phyloP scores from a whole-genome alignment of 2,888 invertebrate species.

The Napeogenes sylphis region DNA sequence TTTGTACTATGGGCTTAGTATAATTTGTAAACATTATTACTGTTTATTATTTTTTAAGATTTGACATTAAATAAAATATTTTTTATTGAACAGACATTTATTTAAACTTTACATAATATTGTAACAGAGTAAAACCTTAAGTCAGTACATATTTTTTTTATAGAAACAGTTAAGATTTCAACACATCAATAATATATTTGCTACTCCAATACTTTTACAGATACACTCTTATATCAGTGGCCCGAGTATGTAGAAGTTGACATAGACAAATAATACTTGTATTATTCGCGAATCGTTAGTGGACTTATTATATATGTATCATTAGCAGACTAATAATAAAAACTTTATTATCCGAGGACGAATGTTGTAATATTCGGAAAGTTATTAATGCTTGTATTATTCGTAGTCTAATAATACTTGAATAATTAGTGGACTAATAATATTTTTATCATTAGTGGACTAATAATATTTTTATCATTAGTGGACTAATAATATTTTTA shows the following conservation, averaged over 20 bases:
- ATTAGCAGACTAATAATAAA: neutral
- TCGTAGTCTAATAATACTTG: too few relatives aligned
- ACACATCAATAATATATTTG: constrained; percentile 7
- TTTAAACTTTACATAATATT: constrained; percentile 70
- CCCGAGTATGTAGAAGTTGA: too few relatives aligned
- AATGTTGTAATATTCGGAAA: too few relatives aligned
- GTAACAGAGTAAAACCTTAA: constrained; percentile 57
- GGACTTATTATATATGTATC: neutral
- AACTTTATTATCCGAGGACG: too few relatives aligned
- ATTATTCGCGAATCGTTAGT: too few relatives aligned
- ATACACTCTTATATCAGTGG: constrained; percentile 5
- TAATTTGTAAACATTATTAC: constrained; percentile 2
- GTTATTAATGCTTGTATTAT: too few relatives aligned
- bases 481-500: too few relatives aligned
- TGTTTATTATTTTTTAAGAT: constrained; percentile 25
- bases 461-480: too few relatives aligned
- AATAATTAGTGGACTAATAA: too few relatives aligned
- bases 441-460: too few relatives aligned
- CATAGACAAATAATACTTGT: too few relatives aligned
- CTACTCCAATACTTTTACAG: constrained; percentile 1
- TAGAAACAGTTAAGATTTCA: constrained; percentile 39
- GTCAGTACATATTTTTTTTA: constrained; percentile 36
- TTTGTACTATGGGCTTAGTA: neutral
- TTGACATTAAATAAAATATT: constrained; percentile 39
- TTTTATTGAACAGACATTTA: constrained; percentile 72